Conservation (phyloP, 1,140 invertebrate species). For the Hycleus cichorii region DNA sequence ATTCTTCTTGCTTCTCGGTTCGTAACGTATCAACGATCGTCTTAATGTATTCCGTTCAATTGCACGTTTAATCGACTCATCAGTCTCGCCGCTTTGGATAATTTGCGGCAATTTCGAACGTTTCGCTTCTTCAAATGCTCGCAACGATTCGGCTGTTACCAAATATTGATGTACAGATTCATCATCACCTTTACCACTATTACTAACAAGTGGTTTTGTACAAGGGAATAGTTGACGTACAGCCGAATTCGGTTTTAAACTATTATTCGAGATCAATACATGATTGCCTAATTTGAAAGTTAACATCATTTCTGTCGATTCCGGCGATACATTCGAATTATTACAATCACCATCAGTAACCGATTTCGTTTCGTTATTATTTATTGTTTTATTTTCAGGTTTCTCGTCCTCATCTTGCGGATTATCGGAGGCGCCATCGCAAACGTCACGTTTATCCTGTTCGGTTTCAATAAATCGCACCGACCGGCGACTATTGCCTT, state of each 20-base stretch:
- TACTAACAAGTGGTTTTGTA: slow-evolving; percentile 29
- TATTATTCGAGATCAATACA: slow-evolving; percentile 50
- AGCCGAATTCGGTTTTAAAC: slow-evolving; percentile 61
- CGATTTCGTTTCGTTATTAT: slow-evolving; percentile 8
- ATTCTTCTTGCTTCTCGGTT: slow-evolving; percentile 45
- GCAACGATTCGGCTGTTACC: slow-evolving; percentile 55
- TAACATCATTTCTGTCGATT: slow-evolving; percentile 47
- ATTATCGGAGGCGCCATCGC: slow-evolving; percentile 30
- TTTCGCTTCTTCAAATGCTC: slow-evolving; percentile 58
- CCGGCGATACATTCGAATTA: slow-evolving; percentile 27
- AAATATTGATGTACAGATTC: slow-evolving; percentile 45
- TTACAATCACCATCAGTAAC: neutral
- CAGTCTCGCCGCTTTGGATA: slow-evolving; percentile 42
- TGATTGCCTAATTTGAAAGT: slow-evolving; percentile 54
- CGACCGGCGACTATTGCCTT: slow-evolving; percentile 42
- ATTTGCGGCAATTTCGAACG: slow-evolving; percentile 47
- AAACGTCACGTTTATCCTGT: slow-evolving; percentile 26
- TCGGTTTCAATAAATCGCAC: slow-evolving; percentile 46
- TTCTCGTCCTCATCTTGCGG: slow-evolving; percentile 20
- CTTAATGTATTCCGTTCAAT: slow-evolving; percentile 67
- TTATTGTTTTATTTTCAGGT: neutral
- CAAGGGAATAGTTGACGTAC: slow-evolving; percentile 63
- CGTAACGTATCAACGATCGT: slow-evolving; percentile 58
- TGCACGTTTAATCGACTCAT: slow-evolving; percentile 54
- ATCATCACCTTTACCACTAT: slow-evolving; percentile 25